These are phyloP conservation scores for Agrilus cyanescens DNA, from an alignment of 2,888 invertebrate species.

Conservation along the genomic window DNA sequence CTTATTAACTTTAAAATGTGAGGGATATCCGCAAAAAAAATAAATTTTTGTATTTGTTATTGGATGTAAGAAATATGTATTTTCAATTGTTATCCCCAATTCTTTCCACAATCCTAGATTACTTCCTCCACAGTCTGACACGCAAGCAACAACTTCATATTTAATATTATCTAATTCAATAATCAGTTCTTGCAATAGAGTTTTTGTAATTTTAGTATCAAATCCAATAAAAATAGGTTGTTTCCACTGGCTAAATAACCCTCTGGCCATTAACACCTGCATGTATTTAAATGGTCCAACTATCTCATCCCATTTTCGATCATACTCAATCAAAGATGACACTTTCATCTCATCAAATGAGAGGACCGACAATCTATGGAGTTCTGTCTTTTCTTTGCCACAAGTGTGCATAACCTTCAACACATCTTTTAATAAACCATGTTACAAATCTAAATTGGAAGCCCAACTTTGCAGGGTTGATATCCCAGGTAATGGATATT, in stretches of 20 bases:
- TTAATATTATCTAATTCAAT: slow-evolving; percentile 12
- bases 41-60: slow-evolving; percentile 12
- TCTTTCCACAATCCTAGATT: slow-evolving; percentile 20
- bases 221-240: slow-evolving; percentile 20
- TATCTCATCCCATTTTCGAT: slow-evolving; percentile 12
- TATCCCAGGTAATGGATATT: slow-evolving; percentile 15
- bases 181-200: slow-evolving; percentile 15
- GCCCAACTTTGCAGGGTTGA: slow-evolving; percentile 14
- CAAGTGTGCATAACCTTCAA: slow-evolving; percentile 5
- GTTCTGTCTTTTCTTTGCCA: neutral
- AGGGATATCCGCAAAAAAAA: slow-evolving; percentile 17
- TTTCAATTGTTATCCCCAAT: slow-evolving; percentile 14
- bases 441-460: slow-evolving; percentile 10
- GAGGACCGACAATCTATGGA: slow-evolving; percentile 9
- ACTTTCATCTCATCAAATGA: slow-evolving; percentile 14
- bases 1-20: slow-evolving; percentile 15
- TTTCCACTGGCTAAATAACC: slow-evolving; percentile 18
- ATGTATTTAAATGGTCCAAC: slow-evolving; percentile 17
- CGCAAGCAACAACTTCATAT: slow-evolving; percentile 21
- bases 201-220: slow-evolving; percentile 21
- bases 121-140: slow-evolving; percentile 20
- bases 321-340: slow-evolving; percentile 11
- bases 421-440: slow-evolving; percentile 11
- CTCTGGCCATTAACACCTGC: slow-evolving; percentile 20
- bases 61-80: slow-evolving; percentile 16